A percentile compares a stretch with the other conserved stretches of the same genome.
phyloP scores from a whole-genome alignment of 2,888 invertebrate genomes.

The Archips xylosteana region DNA sequence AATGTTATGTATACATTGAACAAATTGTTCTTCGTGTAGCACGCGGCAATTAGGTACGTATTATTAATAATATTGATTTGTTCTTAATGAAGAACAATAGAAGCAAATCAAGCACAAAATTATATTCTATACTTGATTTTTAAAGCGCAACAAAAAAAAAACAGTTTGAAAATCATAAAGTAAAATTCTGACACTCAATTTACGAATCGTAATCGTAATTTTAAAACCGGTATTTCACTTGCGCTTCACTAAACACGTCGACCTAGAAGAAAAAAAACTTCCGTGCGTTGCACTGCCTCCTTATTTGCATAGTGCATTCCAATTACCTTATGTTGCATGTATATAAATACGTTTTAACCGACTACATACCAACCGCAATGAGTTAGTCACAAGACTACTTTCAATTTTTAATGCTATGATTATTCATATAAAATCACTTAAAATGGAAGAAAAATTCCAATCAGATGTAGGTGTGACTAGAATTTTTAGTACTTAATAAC shows the following conservation, averaged over 20 bases:
- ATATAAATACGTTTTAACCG: slow-evolving; percentile 16
- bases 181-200: neutral
- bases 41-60: too few species aligned
- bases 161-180: neutral
- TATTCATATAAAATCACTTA: too few species aligned
- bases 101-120: too few species aligned
- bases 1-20: too few species aligned
- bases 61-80: too few species aligned
- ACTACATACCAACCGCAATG: neutral
- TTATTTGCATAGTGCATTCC: slow-evolving; percentile 45
- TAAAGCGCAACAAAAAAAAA: neutral
- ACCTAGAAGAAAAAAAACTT: slow-evolving; percentile 9
- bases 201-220: neutral
- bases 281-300: slow-evolving; percentile 11
- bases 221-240: slow-evolving; percentile 27
- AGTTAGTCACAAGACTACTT: slow-evolving; percentile 12
- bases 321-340: slow-evolving; percentile 48
- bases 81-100: too few species aligned
- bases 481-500: too few species aligned
- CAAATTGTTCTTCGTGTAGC: too few species aligned
- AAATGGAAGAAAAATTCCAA: neutral
- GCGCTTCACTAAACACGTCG: slow-evolving; percentile 30
- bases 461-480: too few species aligned
- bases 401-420: slow-evolving; percentile 15
- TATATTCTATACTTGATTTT: too few species aligned